phyloP scores from a whole-genome alignment of 2,113 vertebrate species.

The Vulpes lagopus region DNA sequence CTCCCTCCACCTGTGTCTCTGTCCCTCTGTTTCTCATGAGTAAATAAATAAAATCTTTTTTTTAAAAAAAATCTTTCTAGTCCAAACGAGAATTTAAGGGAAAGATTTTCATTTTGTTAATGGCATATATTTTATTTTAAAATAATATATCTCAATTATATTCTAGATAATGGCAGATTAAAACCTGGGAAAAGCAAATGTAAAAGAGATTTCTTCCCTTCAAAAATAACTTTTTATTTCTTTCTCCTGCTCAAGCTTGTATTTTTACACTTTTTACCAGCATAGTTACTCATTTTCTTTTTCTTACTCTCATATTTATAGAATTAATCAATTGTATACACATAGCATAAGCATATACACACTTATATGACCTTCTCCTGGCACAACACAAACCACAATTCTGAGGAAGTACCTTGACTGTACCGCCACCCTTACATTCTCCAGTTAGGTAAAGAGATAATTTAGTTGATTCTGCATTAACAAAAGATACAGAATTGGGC shows the following conservation, averaged over 20 bases:
- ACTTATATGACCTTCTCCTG: neutral
- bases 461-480: neutral
- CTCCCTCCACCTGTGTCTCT: no score
- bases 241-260: neutral
- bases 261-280: neutral
- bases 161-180: slow-evolving; percentile 13
- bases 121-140: neutral
- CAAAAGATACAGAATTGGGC: neutral
- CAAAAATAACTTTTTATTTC: neutral
- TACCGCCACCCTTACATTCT: neutral
- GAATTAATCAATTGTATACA: neutral
- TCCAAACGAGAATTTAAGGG: neutral
- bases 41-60: no score
- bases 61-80: neutral
- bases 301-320: neutral
- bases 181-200: neutral
- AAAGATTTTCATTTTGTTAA: neutral
- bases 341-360: neutral
- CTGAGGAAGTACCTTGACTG: neutral
- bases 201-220: slow-evolving; percentile 1
- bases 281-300: neutral
- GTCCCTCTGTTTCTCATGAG: no score
- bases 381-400: neutral
- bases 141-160: neutral
- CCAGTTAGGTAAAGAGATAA: neutral